These are phyloP conservation scores for Bradypodion pumilum DNA, from an alignment of 2,797 vertebrate species.

Conservation along the genomic window DNA sequence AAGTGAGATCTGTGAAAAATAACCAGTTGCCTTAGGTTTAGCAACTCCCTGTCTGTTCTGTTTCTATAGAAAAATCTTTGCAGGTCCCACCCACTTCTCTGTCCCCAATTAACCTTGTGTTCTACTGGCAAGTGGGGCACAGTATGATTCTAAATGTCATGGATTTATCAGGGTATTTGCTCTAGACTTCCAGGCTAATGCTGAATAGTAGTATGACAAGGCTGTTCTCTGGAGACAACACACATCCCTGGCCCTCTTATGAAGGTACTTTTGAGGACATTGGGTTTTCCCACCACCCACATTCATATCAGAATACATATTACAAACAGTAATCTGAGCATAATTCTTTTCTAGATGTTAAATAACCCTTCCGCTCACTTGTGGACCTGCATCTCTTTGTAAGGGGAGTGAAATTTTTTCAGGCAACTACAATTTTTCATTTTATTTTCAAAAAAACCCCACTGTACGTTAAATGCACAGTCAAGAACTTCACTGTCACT, in stretches of 20 bases:
- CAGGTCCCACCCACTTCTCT: slow-evolving; percentile 52
- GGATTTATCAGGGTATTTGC: slow-evolving; percentile 25
- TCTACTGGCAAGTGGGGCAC: slow-evolving; percentile 31
- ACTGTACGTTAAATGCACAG: slow-evolving; percentile 54
- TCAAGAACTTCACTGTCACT: slow-evolving; percentile 55
- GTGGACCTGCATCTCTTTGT: slow-evolving; percentile 57
- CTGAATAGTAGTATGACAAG: background rate
- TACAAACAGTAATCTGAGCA: slow-evolving; percentile 59
- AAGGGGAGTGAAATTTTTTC: slow-evolving; percentile 66
- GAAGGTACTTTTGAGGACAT: background rate
- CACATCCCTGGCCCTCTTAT: slow-evolving; percentile 9
- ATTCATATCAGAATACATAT: background rate
- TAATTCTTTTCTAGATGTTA: slow-evolving; percentile 64
- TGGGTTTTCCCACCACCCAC: too few species aligned
- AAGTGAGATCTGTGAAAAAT: slow-evolving; percentile 61
- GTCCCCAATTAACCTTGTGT: slow-evolving; percentile 57
- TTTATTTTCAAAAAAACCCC: slow-evolving; percentile 68
- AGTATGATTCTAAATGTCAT: slow-evolving; percentile 25
- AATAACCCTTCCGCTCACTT: slow-evolving; percentile 67
- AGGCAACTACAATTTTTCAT: slow-evolving; percentile 64
- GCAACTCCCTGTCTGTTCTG: slow-evolving; percentile 55
- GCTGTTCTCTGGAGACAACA: background rate
- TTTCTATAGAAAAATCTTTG: slow-evolving; percentile 24
- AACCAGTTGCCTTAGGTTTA: slow-evolving; percentile 62
- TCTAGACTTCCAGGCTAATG: background rate